A percentile compares a stretch with the other conserved stretches of the same genome.
Conservation (phyloP, 2,888 invertebrate genomes). For the Perithous albicinctus region DNA sequence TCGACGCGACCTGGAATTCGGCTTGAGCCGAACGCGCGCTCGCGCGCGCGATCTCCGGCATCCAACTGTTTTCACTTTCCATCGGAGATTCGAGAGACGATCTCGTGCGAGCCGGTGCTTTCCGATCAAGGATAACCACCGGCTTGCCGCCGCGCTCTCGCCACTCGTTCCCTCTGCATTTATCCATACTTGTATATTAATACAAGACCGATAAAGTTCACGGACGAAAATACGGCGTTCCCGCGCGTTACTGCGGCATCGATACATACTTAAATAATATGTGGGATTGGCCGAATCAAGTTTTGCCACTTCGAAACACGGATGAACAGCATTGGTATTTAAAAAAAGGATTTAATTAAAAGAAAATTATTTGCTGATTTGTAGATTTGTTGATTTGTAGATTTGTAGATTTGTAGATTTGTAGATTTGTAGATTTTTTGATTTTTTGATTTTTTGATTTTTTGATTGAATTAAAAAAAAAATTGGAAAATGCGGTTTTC, state of each 20-base stretch:
- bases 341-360: no score
- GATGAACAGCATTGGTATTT: neutral
- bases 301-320: neutral
- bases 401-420: no score
- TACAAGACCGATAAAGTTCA: conserved; percentile 14
- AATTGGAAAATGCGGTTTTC: no score
- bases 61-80: conserved; percentile 77
- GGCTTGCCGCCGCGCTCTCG: conserved; percentile 5
- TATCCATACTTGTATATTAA: conserved; percentile 16
- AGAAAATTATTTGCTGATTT: no score
- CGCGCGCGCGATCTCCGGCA: conserved; percentile 36
- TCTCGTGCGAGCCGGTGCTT: conserved; percentile 42
- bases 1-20: conserved; percentile 65
- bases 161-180: conserved; percentile 3
- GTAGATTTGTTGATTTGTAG: no score
- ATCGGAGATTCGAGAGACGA: conserved; percentile 64
- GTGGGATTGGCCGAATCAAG: neutral
- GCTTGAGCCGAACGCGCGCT: conserved; percentile 27
- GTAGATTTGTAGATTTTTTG: no score
- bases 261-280: neutral
- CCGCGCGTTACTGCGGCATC: neutral
- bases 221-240: conserved; percentile 8
- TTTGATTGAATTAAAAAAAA: no score
- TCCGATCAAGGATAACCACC: conserved; percentile 57
- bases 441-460: no score